Base-by-base conservation (phyloP, 1,140 invertebrate species). In the Panagrolaimus sp. region DNA sequence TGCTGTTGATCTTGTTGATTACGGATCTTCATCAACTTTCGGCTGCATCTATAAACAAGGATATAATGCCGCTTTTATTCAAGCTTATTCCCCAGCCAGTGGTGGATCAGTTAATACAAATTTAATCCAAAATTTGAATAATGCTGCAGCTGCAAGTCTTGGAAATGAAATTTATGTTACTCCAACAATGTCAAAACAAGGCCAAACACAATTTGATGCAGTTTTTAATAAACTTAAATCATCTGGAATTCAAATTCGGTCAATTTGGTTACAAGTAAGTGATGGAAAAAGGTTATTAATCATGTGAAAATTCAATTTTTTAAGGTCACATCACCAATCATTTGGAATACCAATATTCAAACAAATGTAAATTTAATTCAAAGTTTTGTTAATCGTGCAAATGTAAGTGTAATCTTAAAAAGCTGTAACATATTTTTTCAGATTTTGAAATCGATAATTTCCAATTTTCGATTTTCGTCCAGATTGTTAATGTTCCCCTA, bases 81-180 rank as follows among this genome's bases (percentile, higher is more conserved):
- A 52, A 52, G 48, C 26, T 24, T 52, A 52, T 10, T n/a, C n/a
- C 48, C 48, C 48, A 1, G 1, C 1, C 26, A 52, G 26, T 15
- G 48, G 48, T 14, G 48, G 48, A n/a, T 52, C 48, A 21, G 48
- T 52, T 1, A 24, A 21, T 0, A 4, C 48, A 8, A 21, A n/a
- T 24, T n/a, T n/a, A n/a, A 21, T n/a, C 48, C 48, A 52, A 24
- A 24, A 52, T 52, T n/a, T 52, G n/a, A 24, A 21, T 8, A 52
- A 52, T 24, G 48, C 48, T 1, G 17, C 17, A 21, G n/a, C 17
- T n/a, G 67, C 67, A 9, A 46, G 67, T 6, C 55, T 68, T 8
- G 58, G 58, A n/a, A 43, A n/a, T 1, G 67, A 68, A 68, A 28
- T 68, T 26, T 68, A 65, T 43, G 38, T 68, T 46, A 68, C 55